Evolutionary conservation across 2,888 invertebrate genomes (phyloP), one percentile per base, ranked within the genome.

Genomic region (Eupithecia inturbata): DNA sequence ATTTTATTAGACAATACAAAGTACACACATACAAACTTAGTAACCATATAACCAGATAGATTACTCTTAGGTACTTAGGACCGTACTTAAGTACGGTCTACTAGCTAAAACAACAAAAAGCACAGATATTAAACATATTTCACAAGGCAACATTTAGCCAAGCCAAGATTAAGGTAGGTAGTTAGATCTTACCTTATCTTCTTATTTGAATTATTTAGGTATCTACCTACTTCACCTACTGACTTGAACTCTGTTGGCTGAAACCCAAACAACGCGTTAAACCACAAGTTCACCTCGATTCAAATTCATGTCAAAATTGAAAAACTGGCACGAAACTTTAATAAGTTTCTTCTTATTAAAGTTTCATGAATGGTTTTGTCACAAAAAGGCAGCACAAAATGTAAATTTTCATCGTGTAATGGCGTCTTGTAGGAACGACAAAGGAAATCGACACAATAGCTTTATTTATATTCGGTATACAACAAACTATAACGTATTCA

Each of bases 381-480:
- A 49, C 26, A 68, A 71, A 72, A 73, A 57, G 69, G 26, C 33
- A 70, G 39, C 22, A 28, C 7, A 53, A 70, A 63, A 67, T 70
- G 53, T 39, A 39, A 66, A 26, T 66, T 66, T 64, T 66, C 66
- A 16, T 14, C 9, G 22, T 31, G 67, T 19, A 39, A 68, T 60
- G 39, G 26, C 36, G 36, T 62, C 62, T 16, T 62, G 26, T 12
- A 66, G 36, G 39, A 70, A 57, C 53, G 49, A 75, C 75, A 73
- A 73, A 76, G 60, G 68, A 66, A 26, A 36, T 14, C 39, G 63
- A 64, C 72, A 76, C 73, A 76, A 76, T 71, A 68, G 66, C 45
- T 66, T n/a, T 68, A 68, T 73, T 73, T 76, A 70, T 72, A 45
- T 39, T 49, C 33, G n/a, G 36, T 66, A 39, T 71, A 49, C 70